Evolutionary conservation across 2,797 vertebrate species (phyloP).

Genomic region (Cynodonichthys magdalenae): DNA sequence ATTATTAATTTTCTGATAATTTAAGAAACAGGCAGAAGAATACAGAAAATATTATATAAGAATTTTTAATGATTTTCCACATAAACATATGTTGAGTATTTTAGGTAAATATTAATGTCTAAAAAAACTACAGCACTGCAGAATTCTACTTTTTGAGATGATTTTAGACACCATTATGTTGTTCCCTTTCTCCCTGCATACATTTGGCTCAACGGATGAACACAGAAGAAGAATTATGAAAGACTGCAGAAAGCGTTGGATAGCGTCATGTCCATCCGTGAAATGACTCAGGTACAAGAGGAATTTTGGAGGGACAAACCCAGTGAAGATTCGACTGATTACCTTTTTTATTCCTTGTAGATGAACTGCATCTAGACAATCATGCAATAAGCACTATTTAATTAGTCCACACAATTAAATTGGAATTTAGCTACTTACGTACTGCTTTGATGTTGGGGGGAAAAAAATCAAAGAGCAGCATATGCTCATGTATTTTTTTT

Average conservation of each 20-base stretch:
- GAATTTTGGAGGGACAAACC: conserved; percentile 7
- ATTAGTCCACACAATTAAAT: too few relatives aligned
- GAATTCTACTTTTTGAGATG: conserved; percentile 17
- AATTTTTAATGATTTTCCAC: not conserved
- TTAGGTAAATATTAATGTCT: not conserved
- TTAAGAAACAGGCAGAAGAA: not conserved
- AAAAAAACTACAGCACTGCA: not conserved
- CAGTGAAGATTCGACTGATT: not conserved
- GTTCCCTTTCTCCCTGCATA: conserved; percentile 56
- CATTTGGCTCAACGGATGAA: conserved; percentile 70
- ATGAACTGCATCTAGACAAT: conserved; percentile 2
- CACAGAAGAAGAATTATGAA: conserved; percentile 99
- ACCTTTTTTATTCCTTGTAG: not conserved
- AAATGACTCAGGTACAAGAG: conserved; percentile 96
- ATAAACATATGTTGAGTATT: not conserved
- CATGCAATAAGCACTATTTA: too few relatives aligned
- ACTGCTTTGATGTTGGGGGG: conserved; percentile 4
- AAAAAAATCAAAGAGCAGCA: conserved; percentile 7
- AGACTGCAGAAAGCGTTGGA: conserved; percentile 98
- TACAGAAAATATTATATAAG: too few relatives aligned
- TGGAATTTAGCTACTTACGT: too few relatives aligned
- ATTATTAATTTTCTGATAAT: conserved; percentile 2
- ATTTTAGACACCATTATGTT: conserved; percentile 66
- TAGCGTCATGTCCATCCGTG: conserved; percentile 98
- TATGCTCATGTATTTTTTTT: conserved; percentile 21